Evolutionary conservation across 2,888 invertebrate species (phyloP).

Genomic region (Andrena marginata): DNA sequence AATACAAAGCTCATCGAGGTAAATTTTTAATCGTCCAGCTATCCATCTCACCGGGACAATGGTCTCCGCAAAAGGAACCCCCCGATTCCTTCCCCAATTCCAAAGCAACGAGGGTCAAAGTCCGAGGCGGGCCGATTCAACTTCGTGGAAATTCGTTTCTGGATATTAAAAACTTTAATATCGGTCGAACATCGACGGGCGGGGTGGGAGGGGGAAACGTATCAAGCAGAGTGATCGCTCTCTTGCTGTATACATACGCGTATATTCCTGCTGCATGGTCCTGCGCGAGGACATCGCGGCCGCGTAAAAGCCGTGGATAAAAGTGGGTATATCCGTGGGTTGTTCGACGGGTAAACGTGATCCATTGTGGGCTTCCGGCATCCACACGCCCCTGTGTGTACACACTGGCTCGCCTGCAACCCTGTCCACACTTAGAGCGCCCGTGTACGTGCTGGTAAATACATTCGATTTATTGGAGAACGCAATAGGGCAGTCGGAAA

Average conservation of each 20-base stretch:
- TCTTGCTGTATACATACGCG: neutral
- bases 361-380: constrained; percentile 66
- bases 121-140: constrained; percentile 11
- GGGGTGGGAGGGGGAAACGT: constrained; percentile 17
- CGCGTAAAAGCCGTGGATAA: constrained; percentile 70
- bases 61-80: neutral
- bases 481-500: constrained; percentile 52
- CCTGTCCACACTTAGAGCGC: neutral
- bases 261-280: neutral
- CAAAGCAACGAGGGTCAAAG: neutral
- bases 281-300: constrained; percentile 3
- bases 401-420: neutral
- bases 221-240: constrained; percentile 3
- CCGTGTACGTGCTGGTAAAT: constrained; percentile 58
- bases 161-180: constrained; percentile 70
- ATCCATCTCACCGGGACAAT: neutral
- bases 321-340: constrained; percentile 72
- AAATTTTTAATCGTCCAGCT: neutral
- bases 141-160: constrained; percentile 52
- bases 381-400: constrained; percentile 29
- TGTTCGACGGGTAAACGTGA: constrained; percentile 70
- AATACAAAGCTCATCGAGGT: neutral
- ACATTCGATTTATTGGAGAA: constrained; percentile 72
- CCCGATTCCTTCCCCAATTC: neutral
- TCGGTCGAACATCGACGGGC: constrained; percentile 53